phyloP scores from a whole-genome alignment of 2,888 invertebrate genomes.

The Cepaea hortensis region DNA sequence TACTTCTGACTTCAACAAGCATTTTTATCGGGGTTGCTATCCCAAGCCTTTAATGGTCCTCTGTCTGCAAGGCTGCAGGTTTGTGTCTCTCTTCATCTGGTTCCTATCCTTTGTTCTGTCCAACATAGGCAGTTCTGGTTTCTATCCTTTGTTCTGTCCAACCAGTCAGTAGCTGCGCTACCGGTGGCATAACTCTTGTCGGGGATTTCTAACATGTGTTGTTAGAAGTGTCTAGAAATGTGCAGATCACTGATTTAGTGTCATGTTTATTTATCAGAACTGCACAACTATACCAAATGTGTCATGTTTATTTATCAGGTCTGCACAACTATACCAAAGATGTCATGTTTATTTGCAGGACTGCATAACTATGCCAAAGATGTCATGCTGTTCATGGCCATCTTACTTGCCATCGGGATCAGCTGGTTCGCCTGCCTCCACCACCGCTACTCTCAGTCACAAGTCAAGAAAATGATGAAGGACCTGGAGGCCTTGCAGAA shows the following conservation, averaged over 20 bases:
- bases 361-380: conserved; percentile 89
- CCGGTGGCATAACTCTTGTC: no score
- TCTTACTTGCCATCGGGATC: conserved; percentile 89
- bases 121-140: no score
- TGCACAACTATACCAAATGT: conserved; percentile 90
- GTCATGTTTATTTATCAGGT: conserved; percentile 82
- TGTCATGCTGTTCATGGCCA: conserved; percentile 87
- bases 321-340: conserved; percentile 89
- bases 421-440: conserved; percentile 94
- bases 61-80: no score
- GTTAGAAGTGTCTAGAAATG: neutral
- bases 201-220: neutral
- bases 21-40: no score
- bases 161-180: no score
- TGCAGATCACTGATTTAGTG: neutral
- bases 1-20: no score
- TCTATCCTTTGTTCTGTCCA: no score
- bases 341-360: conserved; percentile 79
- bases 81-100: no score
- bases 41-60: no score
- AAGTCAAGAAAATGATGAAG: conserved; percentile 89
- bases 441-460: conserved; percentile 89
- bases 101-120: no score
- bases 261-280: conserved; percentile 74
- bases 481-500: conserved; percentile 78